Evolutionary conservation across 2,113 vertebrate species (phyloP).

Genomic region (Ifrita kowaldi): DNA sequence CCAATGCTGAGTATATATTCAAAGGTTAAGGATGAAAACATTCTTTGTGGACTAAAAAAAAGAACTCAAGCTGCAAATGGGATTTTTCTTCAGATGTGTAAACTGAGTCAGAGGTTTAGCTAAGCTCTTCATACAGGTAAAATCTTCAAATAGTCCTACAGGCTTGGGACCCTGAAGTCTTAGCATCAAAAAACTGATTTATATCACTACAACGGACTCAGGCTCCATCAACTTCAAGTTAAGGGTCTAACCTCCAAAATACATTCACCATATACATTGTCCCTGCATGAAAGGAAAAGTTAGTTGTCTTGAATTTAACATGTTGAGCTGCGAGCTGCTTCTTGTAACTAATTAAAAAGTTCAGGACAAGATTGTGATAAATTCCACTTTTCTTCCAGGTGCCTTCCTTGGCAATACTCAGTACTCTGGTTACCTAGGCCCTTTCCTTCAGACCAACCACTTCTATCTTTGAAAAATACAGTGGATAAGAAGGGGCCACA

Average conservation of each 20-base stretch:
- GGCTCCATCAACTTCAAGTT: background rate
- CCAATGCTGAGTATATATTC: background rate
- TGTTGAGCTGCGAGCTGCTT: background rate
- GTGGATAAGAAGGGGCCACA: background rate
- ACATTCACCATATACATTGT: background rate
- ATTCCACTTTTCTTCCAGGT: background rate
- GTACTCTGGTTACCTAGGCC: background rate
- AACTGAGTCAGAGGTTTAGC: background rate
- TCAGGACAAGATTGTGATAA: background rate
- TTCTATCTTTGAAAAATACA: background rate
- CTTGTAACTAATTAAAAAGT: fast-evolving
- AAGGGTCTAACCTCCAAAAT: background rate
- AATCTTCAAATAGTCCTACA: background rate
- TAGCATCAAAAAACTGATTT: background rate
- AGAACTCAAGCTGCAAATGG: background rate
- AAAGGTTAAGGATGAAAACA: background rate
- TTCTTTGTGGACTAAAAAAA: background rate
- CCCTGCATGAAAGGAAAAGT: background rate
- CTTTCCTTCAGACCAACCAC: background rate
- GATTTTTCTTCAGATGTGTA: background rate
- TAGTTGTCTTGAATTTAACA: background rate
- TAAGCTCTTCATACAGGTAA: background rate
- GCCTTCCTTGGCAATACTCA: background rate
- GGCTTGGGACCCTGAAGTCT: background rate
- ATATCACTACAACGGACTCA: background rate